Conservation (phyloP, 2,113 vertebrate genomes). For the Meleagris gallopavo region DNA sequence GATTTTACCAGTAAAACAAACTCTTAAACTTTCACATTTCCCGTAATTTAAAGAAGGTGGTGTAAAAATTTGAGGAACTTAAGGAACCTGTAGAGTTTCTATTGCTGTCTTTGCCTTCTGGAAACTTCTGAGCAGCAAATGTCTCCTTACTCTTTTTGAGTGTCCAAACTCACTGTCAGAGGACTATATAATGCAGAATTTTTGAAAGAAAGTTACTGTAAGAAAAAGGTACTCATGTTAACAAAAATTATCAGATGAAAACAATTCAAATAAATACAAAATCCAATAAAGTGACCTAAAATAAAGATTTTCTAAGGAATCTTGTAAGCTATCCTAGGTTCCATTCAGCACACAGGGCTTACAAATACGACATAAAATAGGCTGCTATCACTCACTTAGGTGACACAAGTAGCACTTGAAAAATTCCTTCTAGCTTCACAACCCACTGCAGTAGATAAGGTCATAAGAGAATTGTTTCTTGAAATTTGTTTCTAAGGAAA, state of each 20-base stretch:
- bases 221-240: neutral
- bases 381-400: neutral
- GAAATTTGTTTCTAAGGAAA: neutral
- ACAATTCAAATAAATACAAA: neutral
- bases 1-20: neutral
- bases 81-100: neutral
- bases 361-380: neutral
- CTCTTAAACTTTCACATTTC: slow-evolving; percentile 3
- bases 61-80: neutral
- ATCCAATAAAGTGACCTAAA: neutral
- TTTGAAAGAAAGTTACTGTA: neutral
- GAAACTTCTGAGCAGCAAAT: neutral
- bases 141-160: neutral
- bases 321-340: neutral
- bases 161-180: neutral
- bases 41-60: rapidly evolving
- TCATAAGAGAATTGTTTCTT: neutral
- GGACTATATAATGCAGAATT: neutral
- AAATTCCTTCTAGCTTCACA: neutral
- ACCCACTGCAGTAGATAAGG: neutral
- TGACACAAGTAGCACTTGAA: neutral
- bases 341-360: neutral
- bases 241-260: neutral
- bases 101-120: neutral
- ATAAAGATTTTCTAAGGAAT: neutral